Conservation (phyloP, 1,140 invertebrate genomes). For the Sipha flava region DNA sequence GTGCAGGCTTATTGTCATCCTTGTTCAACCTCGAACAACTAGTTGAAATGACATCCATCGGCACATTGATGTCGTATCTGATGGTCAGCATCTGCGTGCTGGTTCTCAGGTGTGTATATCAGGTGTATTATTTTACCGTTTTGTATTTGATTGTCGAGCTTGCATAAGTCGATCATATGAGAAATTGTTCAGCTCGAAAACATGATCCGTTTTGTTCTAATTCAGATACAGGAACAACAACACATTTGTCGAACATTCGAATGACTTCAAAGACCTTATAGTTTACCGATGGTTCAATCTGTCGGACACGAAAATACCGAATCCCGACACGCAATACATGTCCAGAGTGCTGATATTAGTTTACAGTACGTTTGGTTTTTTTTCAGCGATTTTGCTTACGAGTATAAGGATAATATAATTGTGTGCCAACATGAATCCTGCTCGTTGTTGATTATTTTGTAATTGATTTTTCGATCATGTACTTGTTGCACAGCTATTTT, state of each 20-base stretch:
- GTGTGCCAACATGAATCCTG: too few relatives aligned
- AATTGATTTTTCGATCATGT: too few relatives aligned
- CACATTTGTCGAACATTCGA: too few relatives aligned
- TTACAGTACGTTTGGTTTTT: not conserved
- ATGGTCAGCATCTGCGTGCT: conserved; percentile 83
- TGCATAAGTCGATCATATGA: too few relatives aligned
- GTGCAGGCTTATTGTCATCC: conserved; percentile 70
- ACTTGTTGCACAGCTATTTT: not conserved
- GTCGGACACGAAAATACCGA: not conserved
- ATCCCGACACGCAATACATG: not conserved
- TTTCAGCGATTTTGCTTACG: too few relatives aligned
- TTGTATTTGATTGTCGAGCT: too few relatives aligned
- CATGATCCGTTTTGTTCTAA: not conserved
- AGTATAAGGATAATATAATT: too few relatives aligned
- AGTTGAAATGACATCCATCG: conserved; percentile 92
- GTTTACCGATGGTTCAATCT: not conserved
- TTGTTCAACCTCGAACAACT: conserved; percentile 79
- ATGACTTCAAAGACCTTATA: not conserved
- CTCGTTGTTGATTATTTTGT: too few relatives aligned
- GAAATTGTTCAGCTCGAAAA: too few relatives aligned
- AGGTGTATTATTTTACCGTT: not conserved
- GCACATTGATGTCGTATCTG: conserved; percentile 84
- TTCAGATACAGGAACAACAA: not conserved
- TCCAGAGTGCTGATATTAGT: not conserved
- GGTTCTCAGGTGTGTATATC: conserved; percentile 57